Percentiles rank a stretch among this genome's conserved stretches.
Evolutionary conservation across 1,140 invertebrate genomes (phyloP).

Genomic region (Caenorhabditis tropicalis): DNA sequence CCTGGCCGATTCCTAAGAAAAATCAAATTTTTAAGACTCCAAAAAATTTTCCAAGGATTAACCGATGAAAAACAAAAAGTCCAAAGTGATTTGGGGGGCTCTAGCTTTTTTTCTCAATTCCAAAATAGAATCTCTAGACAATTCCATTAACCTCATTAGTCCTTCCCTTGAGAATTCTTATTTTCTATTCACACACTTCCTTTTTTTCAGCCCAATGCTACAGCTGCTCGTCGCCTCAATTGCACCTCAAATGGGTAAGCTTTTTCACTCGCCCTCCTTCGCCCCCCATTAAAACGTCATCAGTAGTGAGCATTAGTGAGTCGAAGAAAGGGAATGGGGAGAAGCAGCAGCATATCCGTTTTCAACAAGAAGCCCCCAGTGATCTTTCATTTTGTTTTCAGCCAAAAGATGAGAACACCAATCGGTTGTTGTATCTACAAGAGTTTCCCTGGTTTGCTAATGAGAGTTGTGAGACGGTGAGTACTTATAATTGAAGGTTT

Average conservation of each 20-base stretch:
- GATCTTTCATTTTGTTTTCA: conserved; percentile 49
- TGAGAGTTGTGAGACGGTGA: conserved; percentile 60
- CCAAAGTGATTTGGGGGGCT: too few relatives aligned
- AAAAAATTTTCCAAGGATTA: too few relatives aligned
- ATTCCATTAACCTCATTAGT: too few relatives aligned
- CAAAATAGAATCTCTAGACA: too few relatives aligned
- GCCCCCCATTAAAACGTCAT: neutral
- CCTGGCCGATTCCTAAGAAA: too few relatives aligned
- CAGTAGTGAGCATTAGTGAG: neutral
- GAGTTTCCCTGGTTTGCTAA: conserved; percentile 60
- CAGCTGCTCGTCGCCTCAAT: conserved; percentile 61
- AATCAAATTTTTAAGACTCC: neutral
- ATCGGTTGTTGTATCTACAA: conserved; percentile 57
- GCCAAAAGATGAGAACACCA: conserved; percentile 61
- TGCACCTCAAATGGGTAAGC: conserved; percentile 61
- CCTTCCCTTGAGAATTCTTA: neutral
- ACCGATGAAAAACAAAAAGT: too few relatives aligned
- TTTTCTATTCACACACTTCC: neutral
- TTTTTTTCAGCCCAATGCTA: conserved; percentile 63
- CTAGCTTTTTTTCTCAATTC: too few relatives aligned
- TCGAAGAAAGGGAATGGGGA: neutral
- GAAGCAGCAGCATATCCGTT: neutral
- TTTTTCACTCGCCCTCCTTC: neutral
- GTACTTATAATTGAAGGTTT: too few relatives aligned
- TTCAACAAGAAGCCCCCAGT: neutral